Evolutionary conservation across 2,113 vertebrate genomes (phyloP).

Genomic region (Cichladusa arquata): DNA sequence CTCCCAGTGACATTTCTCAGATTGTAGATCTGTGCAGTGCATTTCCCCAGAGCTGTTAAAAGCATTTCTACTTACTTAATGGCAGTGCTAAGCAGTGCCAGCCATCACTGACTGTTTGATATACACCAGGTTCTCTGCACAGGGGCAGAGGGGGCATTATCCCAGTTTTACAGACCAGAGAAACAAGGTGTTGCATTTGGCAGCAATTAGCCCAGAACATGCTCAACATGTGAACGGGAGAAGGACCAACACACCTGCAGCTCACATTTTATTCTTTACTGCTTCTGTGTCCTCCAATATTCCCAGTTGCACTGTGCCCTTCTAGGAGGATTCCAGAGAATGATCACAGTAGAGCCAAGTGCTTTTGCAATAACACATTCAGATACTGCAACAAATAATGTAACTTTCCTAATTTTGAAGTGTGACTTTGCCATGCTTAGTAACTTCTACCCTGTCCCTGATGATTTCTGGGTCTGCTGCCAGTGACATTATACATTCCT

Average conservation of each 20-base stretch:
- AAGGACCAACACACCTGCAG: background rate
- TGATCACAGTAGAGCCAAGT: background rate
- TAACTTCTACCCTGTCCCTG: background rate
- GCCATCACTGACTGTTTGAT: background rate
- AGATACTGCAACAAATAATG: background rate
- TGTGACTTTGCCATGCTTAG: background rate
- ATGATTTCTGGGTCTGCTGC: background rate
- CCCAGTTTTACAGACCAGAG: background rate
- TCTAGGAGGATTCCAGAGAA: background rate
- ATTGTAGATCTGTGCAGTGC: background rate
- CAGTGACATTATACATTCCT: background rate
- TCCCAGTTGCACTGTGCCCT: background rate
- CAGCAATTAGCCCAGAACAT: background rate
- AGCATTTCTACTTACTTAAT: background rate
- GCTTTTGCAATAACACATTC: background rate
- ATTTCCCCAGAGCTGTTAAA: slow-evolving; percentile 14
- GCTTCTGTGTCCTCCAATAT: background rate
- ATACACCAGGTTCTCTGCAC: background rate
- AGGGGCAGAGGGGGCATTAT: background rate
- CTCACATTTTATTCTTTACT: background rate
- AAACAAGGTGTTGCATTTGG: background rate
- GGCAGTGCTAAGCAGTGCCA: background rate
- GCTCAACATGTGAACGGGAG: accelerated
- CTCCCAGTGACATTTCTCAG: background rate
- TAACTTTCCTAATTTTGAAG: background rate